A percentile compares a stretch with the other conserved stretches of the same genome.
These are phyloP conservation scores for Theocolax elegans DNA, from an alignment of 1,140 invertebrate species.

Conservation along the genomic window DNA sequence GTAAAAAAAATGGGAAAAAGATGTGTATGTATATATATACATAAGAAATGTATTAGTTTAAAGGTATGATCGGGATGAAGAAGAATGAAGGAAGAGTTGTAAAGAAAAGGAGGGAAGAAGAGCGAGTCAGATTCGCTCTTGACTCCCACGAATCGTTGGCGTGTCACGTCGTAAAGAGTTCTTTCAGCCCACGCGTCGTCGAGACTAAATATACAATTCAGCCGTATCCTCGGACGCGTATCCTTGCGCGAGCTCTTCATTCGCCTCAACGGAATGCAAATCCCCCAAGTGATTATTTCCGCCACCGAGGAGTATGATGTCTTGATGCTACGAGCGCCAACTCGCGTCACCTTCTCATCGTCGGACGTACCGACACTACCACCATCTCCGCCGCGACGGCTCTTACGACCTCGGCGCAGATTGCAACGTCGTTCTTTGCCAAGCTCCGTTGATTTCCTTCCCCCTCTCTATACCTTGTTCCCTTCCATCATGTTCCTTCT, in stretches of 20 bases:
- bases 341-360: neutral
- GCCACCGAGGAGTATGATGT: conserved; percentile 24
- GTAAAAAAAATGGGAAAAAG: neutral
- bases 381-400: neutral
- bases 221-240: neutral
- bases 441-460: neutral
- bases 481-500: neutral
- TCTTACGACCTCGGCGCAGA: neutral
- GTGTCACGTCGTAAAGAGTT: conserved; percentile 37
- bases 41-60: too few species aligned
- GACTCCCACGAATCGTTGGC: conserved; percentile 23
- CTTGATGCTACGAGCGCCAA: conserved; percentile 5
- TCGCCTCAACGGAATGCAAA: conserved; percentile 23
- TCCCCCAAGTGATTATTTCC: conserved; percentile 33
- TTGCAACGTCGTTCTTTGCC: neutral
- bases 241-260: conserved; percentile 35
- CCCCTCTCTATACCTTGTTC: too few species aligned
- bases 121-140: neutral
- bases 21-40: neutral
- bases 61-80: too few species aligned
- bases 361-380: neutral
- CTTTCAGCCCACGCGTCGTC: conserved; percentile 20
- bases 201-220: conserved; percentile 33
- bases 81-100: too few species aligned
- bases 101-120: neutral